phyloP scores from a whole-genome alignment of 2,888 invertebrate species.

The Trachelus stipa region DNA sequence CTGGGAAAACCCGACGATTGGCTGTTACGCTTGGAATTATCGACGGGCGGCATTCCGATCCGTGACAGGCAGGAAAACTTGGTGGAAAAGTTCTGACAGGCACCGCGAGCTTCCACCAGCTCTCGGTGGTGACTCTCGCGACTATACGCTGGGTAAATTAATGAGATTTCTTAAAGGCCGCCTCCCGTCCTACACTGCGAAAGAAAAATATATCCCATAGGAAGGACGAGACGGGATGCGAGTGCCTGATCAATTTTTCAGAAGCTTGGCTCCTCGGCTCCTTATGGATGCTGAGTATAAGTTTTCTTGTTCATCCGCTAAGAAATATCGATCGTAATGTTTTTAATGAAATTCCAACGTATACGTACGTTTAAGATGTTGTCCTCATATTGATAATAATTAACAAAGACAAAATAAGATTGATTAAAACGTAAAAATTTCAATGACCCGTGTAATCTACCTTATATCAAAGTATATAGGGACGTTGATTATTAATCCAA shows the following conservation, averaged over 20 bases:
- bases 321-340: not conserved
- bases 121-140: not conserved
- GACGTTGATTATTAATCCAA: not conserved
- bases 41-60: not conserved
- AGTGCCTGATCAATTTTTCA: not conserved
- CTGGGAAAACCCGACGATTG: constrained; percentile 2
- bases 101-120: not conserved
- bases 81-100: constrained; percentile 1
- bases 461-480: not conserved
- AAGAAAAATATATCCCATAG: not conserved
- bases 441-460: not conserved
- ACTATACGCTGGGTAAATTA: constrained; percentile 47
- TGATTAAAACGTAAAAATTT: not conserved
- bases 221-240: not conserved
- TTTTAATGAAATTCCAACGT: not conserved
- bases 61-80: not conserved
- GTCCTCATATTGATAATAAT: not conserved
- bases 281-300: not conserved
- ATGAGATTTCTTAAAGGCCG: constrained; percentile 44
- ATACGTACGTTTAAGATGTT: not conserved
- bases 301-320: not conserved
- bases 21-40: not conserved
- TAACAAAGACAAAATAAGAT: not conserved
- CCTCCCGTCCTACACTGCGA: not conserved
- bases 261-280: not conserved